phyloP scores from a whole-genome alignment of 2,888 invertebrate genomes.

The Melinaea marsaeus region DNA sequence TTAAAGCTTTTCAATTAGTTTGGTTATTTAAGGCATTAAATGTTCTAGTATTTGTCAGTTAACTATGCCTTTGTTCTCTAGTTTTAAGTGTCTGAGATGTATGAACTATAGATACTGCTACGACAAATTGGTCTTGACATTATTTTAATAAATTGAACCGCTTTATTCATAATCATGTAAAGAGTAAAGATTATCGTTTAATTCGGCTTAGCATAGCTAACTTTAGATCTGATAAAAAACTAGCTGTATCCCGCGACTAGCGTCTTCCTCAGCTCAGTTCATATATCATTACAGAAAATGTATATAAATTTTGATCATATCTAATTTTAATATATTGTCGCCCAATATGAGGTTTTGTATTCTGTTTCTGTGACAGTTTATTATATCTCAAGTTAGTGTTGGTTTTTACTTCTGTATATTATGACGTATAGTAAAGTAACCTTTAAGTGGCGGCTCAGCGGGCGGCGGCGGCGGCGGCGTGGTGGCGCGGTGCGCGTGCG shows the following conservation, averaged over 20 bases:
- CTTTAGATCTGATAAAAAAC: no score
- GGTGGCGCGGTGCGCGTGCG: constrained; percentile 67
- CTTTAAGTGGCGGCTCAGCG: constrained; percentile 45
- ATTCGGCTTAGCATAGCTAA: no score
- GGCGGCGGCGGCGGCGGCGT: constrained; percentile 59
- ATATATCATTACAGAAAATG: no score
- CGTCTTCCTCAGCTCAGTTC: background rate
- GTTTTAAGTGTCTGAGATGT: background rate
- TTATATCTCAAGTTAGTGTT: no score
- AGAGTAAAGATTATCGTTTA: no score
- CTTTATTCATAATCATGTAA: no score
- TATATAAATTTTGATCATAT: no score
- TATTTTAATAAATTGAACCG: background rate
- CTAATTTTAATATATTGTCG: no score
- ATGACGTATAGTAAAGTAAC: constrained; percentile 39
- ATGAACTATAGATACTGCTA: background rate
- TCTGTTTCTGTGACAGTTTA: no score
- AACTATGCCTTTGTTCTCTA: background rate
- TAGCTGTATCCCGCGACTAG: no score
- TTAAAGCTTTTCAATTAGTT: constrained; percentile 4
- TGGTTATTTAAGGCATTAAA: background rate
- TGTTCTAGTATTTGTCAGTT: background rate
- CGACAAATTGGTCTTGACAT: background rate
- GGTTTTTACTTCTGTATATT: background rate
- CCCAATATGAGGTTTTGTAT: no score